A percentile compares a stretch with the other conserved stretches of the same genome.
Evolutionary conservation across 2,797 vertebrate genomes (phyloP).

Genomic region (Scolopax bukidnonensis): DNA sequence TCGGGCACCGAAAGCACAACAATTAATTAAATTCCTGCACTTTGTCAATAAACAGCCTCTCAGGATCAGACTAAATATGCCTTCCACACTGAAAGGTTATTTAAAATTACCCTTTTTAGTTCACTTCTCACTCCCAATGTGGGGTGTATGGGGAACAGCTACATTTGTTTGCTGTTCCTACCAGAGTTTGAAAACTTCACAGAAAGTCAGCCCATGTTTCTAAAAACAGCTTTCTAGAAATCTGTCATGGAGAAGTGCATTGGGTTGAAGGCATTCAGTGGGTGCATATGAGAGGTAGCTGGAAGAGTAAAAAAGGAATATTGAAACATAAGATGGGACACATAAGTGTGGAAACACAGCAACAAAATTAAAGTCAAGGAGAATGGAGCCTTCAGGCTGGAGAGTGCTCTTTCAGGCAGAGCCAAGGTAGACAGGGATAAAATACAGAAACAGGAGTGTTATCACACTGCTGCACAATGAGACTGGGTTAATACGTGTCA

Average conservation of each 20-base stretch:
- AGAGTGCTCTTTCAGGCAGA: not conserved
- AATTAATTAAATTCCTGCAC: not conserved
- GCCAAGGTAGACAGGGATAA: not conserved
- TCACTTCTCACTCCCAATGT: not conserved
- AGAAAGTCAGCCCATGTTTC: not conserved
- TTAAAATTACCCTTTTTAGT: conserved; percentile 15
- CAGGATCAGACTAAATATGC: conserved; percentile 1
- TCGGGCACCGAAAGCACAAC: not conserved
- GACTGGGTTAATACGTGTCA: not conserved
- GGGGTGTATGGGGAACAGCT: not conserved
- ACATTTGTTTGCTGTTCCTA: conserved; percentile 31
- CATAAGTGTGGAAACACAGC: not conserved
- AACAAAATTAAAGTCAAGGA: not conserved
- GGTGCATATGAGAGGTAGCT: not conserved
- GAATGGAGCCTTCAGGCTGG: not conserved
- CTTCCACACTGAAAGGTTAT: not conserved
- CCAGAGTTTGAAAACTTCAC: not conserved
- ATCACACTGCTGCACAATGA: not conserved
- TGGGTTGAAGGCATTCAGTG: not conserved
- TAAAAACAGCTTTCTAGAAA: not conserved
- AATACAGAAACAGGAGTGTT: not conserved
- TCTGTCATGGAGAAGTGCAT: not conserved
- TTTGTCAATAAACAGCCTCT: conserved; percentile 1
- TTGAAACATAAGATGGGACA: not conserved
- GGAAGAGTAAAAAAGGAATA: not conserved